These are phyloP conservation scores for Drosophila parvula DNA, from an alignment of 1,140 invertebrate genomes.

Conservation along the genomic window DNA sequence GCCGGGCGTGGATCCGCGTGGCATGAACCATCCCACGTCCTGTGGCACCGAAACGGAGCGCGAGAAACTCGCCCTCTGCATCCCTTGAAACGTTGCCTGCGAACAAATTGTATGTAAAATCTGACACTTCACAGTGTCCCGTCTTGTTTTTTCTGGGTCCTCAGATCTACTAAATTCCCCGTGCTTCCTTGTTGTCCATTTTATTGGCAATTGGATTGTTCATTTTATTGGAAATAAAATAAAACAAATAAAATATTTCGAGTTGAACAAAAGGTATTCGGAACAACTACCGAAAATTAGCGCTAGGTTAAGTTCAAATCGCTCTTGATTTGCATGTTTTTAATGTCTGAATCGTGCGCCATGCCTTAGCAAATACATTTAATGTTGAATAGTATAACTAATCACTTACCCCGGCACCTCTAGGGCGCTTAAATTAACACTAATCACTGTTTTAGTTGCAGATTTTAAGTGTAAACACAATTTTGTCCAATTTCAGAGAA, in stretches of 20 bases:
- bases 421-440: not conserved
- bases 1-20: constrained; percentile 57
- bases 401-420: not conserved
- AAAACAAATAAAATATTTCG: not conserved
- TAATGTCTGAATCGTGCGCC: not conserved
- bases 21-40: constrained; percentile 58
- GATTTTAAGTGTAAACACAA: constrained; percentile 7
- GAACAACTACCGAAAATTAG: not conserved
- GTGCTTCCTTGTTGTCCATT: not conserved
- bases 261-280: not conserved
- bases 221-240: too few species aligned
- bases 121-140: not conserved
- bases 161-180: not conserved
- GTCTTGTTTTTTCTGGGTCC: not conserved
- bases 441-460: too few species aligned
- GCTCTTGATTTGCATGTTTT: not conserved
- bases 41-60: constrained; percentile 62
- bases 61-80: constrained; percentile 48
- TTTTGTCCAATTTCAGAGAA: not conserved
- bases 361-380: not conserved
- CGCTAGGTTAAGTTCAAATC: not conserved
- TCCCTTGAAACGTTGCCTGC: constrained; percentile 12
- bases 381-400: not conserved
- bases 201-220: too few species aligned
- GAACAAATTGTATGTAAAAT: not conserved